Conservation (phyloP, 2,113 vertebrate species). For the Ciconia maguari region DNA sequence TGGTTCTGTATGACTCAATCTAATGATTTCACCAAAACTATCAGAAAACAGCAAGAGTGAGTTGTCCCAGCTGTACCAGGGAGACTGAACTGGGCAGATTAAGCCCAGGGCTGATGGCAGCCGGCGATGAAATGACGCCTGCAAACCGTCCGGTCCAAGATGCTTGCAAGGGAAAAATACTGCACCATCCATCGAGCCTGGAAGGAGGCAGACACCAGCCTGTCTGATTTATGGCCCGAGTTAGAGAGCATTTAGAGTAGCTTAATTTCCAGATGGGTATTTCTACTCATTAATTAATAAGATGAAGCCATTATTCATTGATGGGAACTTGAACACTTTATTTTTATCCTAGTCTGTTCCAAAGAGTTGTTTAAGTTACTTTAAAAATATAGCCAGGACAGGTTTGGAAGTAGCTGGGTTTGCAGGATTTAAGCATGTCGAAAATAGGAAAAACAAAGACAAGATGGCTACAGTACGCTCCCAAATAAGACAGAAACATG, state of each 20-base stretch:
- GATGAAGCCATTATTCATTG: slow-evolving; percentile 1
- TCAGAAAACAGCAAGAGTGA: background rate
- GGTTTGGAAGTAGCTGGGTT: background rate
- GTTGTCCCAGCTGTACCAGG: background rate
- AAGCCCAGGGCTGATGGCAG: background rate
- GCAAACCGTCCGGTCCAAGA: background rate
- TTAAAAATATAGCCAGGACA: background rate
- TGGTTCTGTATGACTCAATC: background rate
- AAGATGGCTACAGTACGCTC: background rate
- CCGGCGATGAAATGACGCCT: background rate
- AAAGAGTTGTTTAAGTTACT: background rate
- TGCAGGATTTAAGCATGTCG: background rate
- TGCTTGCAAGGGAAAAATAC: background rate
- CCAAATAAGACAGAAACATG: background rate
- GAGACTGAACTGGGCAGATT: background rate
- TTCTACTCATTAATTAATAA: slow-evolving; percentile 35
- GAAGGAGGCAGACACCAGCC: background rate
- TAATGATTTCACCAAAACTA: background rate
- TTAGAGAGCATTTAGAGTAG: background rate
- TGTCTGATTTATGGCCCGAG: background rate
- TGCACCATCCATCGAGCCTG: background rate
- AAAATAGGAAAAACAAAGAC: background rate
- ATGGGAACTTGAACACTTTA: background rate
- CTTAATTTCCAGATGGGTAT: slow-evolving; percentile 9
- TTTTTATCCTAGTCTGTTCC: background rate